A percentile compares a stretch with the other conserved stretches of the same genome.
These are phyloP conservation scores for Sternotherus odoratus DNA, from an alignment of 2,797 vertebrate genomes.

Conservation along the genomic window DNA sequence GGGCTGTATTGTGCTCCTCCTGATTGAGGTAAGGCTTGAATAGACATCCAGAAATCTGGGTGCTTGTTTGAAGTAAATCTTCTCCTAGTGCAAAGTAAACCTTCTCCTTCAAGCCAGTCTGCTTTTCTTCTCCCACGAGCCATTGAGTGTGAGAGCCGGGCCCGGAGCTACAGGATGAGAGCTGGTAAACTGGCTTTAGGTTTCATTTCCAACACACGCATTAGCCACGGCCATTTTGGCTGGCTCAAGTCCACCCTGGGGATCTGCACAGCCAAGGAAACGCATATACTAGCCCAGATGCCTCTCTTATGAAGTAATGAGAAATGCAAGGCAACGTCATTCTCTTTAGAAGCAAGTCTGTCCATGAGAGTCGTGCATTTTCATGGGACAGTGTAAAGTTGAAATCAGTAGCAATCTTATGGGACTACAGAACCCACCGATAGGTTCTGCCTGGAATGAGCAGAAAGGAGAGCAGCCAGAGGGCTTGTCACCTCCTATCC, in stretches of 20 bases:
- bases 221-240: not conserved
- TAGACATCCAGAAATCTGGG: not conserved
- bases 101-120: not conserved
- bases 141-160: not conserved
- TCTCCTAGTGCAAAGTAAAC: not conserved
- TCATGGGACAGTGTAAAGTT: not conserved
- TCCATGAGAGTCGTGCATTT: not conserved
- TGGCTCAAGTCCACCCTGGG: not conserved
- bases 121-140: not conserved
- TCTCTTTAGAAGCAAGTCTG: not conserved
- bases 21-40: not conserved
- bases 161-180: not conserved
- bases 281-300: not conserved
- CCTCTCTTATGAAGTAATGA: not conserved
- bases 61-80: not conserved
- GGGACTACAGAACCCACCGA: not conserved
- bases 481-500: not conserved
- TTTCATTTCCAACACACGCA: not conserved
- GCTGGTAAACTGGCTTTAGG: not conserved
- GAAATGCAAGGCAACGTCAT: constrained; percentile 22
- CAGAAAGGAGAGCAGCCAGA: constrained; percentile 3
- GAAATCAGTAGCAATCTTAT: not conserved
- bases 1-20: not conserved
- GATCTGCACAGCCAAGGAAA: not conserved
- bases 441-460: not conserved